phyloP scores from a whole-genome alignment of 2,888 invertebrate species.

The Acanthacorydalis orientalis region DNA sequence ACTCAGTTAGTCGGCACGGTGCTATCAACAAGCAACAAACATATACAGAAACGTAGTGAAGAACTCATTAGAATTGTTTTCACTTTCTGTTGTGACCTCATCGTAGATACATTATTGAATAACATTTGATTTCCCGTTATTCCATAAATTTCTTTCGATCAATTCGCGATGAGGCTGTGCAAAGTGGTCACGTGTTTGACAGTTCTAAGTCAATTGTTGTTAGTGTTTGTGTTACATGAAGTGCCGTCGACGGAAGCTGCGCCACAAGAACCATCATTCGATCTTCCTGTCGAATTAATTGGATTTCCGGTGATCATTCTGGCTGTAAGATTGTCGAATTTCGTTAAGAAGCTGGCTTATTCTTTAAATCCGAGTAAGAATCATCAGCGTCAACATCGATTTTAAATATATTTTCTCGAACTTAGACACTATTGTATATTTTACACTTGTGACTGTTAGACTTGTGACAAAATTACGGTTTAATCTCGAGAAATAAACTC shows the following conservation, averaged over 20 bases:
- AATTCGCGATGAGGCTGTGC: not conserved
- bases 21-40: no score
- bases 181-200: conserved; percentile 3
- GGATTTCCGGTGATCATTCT: conserved; percentile 72
- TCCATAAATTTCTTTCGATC: not conserved
- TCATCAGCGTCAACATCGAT: no score
- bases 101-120: no score
- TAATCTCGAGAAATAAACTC: no score
- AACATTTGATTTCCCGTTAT: no score
- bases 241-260: conserved; percentile 16
- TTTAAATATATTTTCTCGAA: conserved; percentile 1
- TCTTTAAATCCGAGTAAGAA: conserved; percentile 64
- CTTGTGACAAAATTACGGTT: no score
- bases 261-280: conserved; percentile 39
- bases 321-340: conserved; percentile 62
- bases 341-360: conserved; percentile 67
- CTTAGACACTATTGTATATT: not conserved
- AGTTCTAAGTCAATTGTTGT: not conserved
- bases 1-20: not conserved
- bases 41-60: no score
- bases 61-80: no score
- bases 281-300: conserved; percentile 67
- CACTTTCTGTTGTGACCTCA: no score
- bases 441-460: no score
- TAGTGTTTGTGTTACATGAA: not conserved